A percentile compares a stretch with the other conserved stretches of the same genome.
These are phyloP conservation scores for Nyctalus aviator DNA, from an alignment of 2,797 vertebrate species.

Conservation along the genomic window DNA sequence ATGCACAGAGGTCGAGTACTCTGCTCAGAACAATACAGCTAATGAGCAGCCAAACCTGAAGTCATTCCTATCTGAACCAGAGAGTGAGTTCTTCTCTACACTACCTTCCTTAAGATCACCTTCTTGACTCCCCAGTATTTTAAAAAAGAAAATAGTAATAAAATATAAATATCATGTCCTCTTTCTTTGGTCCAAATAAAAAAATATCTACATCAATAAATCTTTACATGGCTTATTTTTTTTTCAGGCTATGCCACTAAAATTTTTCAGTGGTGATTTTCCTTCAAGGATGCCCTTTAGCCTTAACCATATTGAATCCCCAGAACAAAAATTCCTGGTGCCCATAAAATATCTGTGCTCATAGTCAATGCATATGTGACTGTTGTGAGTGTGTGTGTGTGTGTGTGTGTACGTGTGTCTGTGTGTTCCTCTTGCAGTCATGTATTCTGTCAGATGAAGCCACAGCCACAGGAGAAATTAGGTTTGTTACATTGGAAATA, in stretches of 20 bases:
- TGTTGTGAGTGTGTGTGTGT: not conserved
- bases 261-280: not conserved
- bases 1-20: not conserved
- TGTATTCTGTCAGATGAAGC: conserved; percentile 26
- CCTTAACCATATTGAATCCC: not conserved
- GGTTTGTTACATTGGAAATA: conserved; percentile 30
- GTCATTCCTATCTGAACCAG: not conserved
- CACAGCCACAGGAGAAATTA: conserved; percentile 39
- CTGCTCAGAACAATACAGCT: not conserved
- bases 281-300: not conserved
- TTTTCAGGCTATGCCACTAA: not conserved
- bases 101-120: not conserved
- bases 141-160: not conserved
- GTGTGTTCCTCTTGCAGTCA: not conserved
- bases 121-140: not conserved
- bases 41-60: conserved; percentile 16
- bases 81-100: not conserved
- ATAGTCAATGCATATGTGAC: not conserved
- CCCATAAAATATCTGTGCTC: not conserved
- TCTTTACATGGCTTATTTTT: not conserved
- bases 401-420: not conserved
- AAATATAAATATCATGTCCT: not conserved
- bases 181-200: not conserved
- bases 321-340: not conserved
- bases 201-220: not conserved